Percentiles rank a stretch among this genome's conserved stretches.
These are phyloP conservation scores for Campoplex nolae DNA, from an alignment of 2,888 invertebrate genomes.

Conservation along the genomic window DNA sequence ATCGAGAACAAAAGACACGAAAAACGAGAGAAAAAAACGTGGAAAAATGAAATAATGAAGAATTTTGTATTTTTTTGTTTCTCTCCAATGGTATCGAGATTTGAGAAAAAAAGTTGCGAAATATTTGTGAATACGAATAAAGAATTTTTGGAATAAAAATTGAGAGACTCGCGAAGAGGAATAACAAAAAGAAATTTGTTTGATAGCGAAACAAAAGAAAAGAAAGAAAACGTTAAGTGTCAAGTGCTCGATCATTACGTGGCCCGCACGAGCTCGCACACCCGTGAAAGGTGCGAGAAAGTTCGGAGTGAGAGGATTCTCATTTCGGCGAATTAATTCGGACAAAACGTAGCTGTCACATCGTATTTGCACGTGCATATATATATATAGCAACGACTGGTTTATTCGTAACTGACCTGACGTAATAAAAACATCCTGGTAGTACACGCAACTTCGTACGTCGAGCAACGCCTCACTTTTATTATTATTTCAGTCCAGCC, in stretches of 20 bases:
- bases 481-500: not conserved
- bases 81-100: not conserved
- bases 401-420: slow-evolving; percentile 57
- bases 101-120: not conserved
- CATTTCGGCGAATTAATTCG: slow-evolving; percentile 38
- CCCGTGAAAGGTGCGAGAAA: slow-evolving; percentile 58
- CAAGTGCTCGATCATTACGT: slow-evolving; percentile 13
- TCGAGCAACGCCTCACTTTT: not conserved
- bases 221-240: slow-evolving; percentile 17
- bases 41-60: not conserved
- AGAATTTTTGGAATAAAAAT: not conserved
- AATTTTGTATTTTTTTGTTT: not conserved
- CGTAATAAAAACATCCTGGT: slow-evolving; percentile 54
- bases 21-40: not conserved
- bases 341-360: slow-evolving; percentile 17
- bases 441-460: slow-evolving; percentile 2
- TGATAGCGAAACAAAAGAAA: not conserved
- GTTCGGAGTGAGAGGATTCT: slow-evolving; percentile 49
- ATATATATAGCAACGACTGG: not conserved
- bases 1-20: not conserved
- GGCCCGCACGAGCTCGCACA: not conserved
- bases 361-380: slow-evolving; percentile 9
- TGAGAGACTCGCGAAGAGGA: not conserved
- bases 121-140: not conserved
- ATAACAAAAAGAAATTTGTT: not conserved